These are phyloP conservation scores for Thaumetopoea pityocampa DNA, from an alignment of 1,140 invertebrate species.

Conservation along the genomic window DNA sequence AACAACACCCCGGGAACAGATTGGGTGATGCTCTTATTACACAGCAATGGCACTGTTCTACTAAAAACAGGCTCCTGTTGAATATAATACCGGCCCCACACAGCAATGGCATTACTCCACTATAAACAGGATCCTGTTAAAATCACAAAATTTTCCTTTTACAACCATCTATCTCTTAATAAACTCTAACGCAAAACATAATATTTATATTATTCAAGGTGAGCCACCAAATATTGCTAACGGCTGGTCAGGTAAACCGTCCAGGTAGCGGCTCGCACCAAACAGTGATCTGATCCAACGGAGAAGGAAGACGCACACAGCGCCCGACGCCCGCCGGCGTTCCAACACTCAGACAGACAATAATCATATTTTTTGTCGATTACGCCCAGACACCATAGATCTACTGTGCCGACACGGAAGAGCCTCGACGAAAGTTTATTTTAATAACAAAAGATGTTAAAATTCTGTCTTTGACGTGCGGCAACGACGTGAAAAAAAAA, in stretches of 20 bases:
- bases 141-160: background rate
- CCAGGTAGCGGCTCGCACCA: slow-evolving; percentile 7
- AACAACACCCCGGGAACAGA: too few species aligned
- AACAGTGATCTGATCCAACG: slow-evolving; percentile 12
- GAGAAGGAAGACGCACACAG: slow-evolving; percentile 10
- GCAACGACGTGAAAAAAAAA: background rate
- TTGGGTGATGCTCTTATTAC: too few species aligned
- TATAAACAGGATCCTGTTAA: too few species aligned
- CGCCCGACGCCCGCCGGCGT: slow-evolving; percentile 1
- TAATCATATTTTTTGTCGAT: slow-evolving; percentile 2
- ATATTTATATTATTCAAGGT: slow-evolving; percentile 1
- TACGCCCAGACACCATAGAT: too few species aligned
- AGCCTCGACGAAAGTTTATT: background rate
- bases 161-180: background rate
- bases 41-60: too few species aligned
- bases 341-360: slow-evolving; percentile 13
- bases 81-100: too few species aligned
- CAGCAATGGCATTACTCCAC: too few species aligned
- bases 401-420: slow-evolving; percentile 4
- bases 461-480: slow-evolving; percentile 32
- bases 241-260: slow-evolving; percentile 5
- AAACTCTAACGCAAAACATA: background rate
- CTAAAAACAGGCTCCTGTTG: too few species aligned
- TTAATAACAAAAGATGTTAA: slow-evolving; percentile 9
- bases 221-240: slow-evolving; percentile 1